Percentiles rank a stretch among this genome's conserved stretches.
Conservation (phyloP, 1,140 invertebrate species). For the Pygmarrhopalites habei region DNA sequence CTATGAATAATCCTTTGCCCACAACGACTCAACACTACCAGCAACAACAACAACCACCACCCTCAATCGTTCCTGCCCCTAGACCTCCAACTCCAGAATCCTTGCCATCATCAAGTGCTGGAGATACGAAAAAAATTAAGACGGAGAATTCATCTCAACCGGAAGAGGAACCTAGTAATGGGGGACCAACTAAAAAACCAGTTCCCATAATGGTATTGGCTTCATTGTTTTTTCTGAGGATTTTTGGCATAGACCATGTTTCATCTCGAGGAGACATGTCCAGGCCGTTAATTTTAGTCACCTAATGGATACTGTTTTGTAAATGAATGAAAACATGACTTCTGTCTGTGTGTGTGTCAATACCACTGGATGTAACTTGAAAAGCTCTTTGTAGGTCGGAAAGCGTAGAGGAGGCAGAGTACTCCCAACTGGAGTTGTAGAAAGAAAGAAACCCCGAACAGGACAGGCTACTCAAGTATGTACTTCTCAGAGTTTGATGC, state of each 20-base stretch:
- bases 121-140: too few species aligned
- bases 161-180: constrained; percentile 16
- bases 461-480: constrained; percentile 39
- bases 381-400: constrained; percentile 52
- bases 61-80: too few species aligned
- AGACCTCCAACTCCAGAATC: too few species aligned
- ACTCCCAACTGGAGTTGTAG: constrained; percentile 78
- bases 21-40: too few species aligned
- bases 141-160: background rate
- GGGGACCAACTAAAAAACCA: constrained; percentile 29
- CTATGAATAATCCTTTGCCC: too few species aligned
- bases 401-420: constrained; percentile 77
- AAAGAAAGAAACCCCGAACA: constrained; percentile 71
- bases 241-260: background rate
- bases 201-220: constrained; percentile 34
- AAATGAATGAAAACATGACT: background rate
- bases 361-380: constrained; percentile 28
- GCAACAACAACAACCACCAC: too few species aligned
- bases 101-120: too few species aligned
- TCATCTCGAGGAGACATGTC: background rate
- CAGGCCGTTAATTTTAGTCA: background rate
- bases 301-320: background rate
- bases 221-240: constrained; percentile 23
- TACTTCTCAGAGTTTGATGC: background rate
- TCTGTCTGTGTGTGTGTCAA: too few species aligned